Base-by-base conservation (phyloP, 2,113 vertebrate genomes). In the Nettapus auritus region DNA sequence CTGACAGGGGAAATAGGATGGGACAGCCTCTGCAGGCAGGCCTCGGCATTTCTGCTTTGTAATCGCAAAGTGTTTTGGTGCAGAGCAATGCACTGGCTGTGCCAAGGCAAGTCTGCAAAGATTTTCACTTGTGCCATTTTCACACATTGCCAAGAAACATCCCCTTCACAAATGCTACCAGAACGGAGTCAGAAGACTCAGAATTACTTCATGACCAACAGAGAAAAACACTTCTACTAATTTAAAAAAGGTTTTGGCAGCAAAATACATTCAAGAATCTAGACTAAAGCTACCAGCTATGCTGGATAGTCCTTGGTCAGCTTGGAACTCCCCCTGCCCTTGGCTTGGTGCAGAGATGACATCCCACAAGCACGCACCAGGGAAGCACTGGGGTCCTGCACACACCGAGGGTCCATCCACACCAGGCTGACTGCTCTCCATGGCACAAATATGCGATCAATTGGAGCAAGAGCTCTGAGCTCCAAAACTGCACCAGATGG, bases 321-420 rank as follows among this genome's bases (percentile, higher is more conserved):
- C 67, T 42, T 62, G 40, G 63, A 88, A 20, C 16, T 70, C 21
- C 56, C 34, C 21, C 10, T 12, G 71, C 38, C 28, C 46, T 40
- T 46, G 59, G 16, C 40, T 36, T 11, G 25, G 25, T 50, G 36
- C 21, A 20, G 57, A 78, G 57, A 85, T 23, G 31, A 31, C 22
- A 52, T 16, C 46, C 82, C 1, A 3, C 8, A 60, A 29, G 33
- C 46, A 55, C 11, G 34, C 50, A 53, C 3, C 0, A 0, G 29
- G 29, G 50, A 48, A 1, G 2, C 69, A 22, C n/a, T 0, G 4
- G 34, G 21, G 29, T n/a, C 42, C n/a, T 14, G 17, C 6, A 12
- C 53, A 44, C 63, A 13, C 6, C 0, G 3, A 22, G 42, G 60
- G 40, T 20, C 53, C 57, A 38, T 34, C 2, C 0, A 1, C 3